Evolutionary conservation across 30 jellyfish, hydroid and myxozoan genomes (phyloP).

Genomic region (Aurelia sp.): DNA sequence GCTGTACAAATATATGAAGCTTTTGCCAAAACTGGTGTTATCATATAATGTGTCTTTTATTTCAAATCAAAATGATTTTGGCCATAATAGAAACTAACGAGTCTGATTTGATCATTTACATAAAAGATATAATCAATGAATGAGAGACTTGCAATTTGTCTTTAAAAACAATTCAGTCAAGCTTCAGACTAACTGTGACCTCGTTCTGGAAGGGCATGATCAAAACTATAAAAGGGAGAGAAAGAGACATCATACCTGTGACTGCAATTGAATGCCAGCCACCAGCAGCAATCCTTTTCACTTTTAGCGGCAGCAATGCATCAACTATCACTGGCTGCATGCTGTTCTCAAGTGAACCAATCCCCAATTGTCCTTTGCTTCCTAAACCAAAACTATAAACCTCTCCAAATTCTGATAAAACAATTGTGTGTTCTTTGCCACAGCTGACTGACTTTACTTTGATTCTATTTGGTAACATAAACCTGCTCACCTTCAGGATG

Average conservation of each 20-base stretch:
- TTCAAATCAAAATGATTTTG: not conserved
- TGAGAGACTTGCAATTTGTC: not conserved
- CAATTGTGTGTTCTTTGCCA: slow-evolving; percentile 91
- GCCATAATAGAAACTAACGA: no score
- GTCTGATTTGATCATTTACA: no score
- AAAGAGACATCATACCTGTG: slow-evolving; percentile 61
- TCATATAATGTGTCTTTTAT: not conserved
- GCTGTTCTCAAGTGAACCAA: slow-evolving; percentile 63
- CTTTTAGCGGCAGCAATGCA: slow-evolving; percentile 64
- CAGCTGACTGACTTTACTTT: slow-evolving; percentile 61
- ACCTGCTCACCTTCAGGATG: not conserved
- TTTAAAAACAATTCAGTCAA: not conserved
- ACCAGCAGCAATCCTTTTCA: slow-evolving; percentile 88
- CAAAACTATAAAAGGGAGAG: not conserved
- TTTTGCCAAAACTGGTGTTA: no score
- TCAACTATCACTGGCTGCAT: slow-evolving; percentile 57
- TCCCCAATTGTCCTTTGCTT: slow-evolving; percentile 95
- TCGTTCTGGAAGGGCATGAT: no score
- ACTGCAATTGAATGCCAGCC: slow-evolving; percentile 99
- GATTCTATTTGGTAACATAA: slow-evolving; percentile 13
- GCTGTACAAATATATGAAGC: no score
- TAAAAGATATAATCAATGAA: no score
- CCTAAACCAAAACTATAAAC: slow-evolving; percentile 86
- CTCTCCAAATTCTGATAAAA: slow-evolving; percentile 60
- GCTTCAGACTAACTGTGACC: not conserved